These are phyloP conservation scores for Myathropa florea DNA, from an alignment of 2,888 invertebrate species.

Conservation along the genomic window DNA sequence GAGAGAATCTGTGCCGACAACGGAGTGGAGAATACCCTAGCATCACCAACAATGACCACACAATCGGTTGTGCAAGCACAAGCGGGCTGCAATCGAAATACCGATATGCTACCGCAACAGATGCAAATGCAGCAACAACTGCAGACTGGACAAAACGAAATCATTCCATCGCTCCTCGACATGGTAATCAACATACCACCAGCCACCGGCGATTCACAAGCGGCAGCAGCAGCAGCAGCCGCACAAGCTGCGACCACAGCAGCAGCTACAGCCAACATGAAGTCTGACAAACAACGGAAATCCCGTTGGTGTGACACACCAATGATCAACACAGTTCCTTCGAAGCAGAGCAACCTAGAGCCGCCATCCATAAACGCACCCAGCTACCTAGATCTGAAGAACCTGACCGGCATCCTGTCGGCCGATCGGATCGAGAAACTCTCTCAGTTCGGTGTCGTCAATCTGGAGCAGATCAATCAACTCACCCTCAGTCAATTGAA, in stretches of 20 bases:
- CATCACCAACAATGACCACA: conserved; percentile 52
- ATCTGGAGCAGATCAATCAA: conserved; percentile 84
- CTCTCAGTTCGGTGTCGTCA: conserved; percentile 83
- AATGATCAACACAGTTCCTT: conserved; percentile 29
- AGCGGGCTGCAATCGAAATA: conserved; percentile 62
- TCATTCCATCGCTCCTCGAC: conserved; percentile 79
- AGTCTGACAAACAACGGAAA: conserved; percentile 77
- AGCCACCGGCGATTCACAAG: conserved; percentile 75
- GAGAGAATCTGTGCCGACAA: conserved; percentile 81
- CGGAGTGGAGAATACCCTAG: conserved; percentile 77
- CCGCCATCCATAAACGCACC: conserved; percentile 72
- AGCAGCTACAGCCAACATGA: conserved; percentile 26
- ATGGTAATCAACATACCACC: conserved; percentile 79
- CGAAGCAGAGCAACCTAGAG: conserved; percentile 49
- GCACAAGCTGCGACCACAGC: background rate
- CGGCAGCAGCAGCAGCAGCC: background rate
- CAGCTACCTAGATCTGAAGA: conserved; percentile 83
- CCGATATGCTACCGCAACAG: conserved; percentile 62
- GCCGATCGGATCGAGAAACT: conserved; percentile 84
- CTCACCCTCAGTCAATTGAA: conserved; percentile 84
- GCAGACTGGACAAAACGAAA: conserved; percentile 51
- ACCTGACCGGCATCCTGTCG: conserved; percentile 83
- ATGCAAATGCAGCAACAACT: conserved; percentile 41
- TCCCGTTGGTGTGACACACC: conserved; percentile 78
- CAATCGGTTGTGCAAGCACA: conserved; percentile 55